Evolutionary conservation across 2,888 invertebrate genomes (phyloP), one percentile per base, ranked within the genome.

Genomic region (Drosophila formosana): DNA sequence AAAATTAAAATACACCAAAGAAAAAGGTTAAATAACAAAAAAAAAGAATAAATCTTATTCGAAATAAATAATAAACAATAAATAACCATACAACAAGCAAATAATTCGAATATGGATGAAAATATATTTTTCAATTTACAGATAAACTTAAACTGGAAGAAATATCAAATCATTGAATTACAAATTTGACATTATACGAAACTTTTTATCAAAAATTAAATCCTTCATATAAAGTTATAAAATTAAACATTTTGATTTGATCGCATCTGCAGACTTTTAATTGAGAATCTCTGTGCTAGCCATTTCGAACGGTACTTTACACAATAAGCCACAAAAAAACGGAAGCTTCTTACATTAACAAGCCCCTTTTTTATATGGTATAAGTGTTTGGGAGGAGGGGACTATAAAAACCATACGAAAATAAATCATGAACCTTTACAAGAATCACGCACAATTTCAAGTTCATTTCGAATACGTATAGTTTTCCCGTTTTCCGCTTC

Each of bases 391-490:
- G 5, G 6, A 34, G 34, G 47, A 9, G 13, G 25, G 30, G 2
- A 18, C 25, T 18, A 72, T 56, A 66, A 61, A 67, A 63, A 55
- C 23, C n/a, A 7, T 5, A 63, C 23, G 6, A 43, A 62, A 65
- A 62, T 53, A 61, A 63, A 65, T 63, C 18, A 69, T 49, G 26
- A 64, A 60, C 51, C 50, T 56, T 43, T 55, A 50, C 34, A 66
- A 47, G 41, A 71, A 66, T 60, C 60, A 63, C 49, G 56, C 56
- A 68, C 61, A 43, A 64, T 70, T 75, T 80, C 51, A 83, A 70
- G 78, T 62, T 83, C 58, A 70, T 65, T 60, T 37, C 47, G 53
- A 69, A 69, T 65, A 34, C 28, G 50, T 11, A 41, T 50, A 64
- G 67, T 55, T 68, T 78, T 66, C 65, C 52, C 47, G 39, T 46